phyloP scores from a whole-genome alignment of 2,113 vertebrate genomes.

The Lanius collurio region DNA sequence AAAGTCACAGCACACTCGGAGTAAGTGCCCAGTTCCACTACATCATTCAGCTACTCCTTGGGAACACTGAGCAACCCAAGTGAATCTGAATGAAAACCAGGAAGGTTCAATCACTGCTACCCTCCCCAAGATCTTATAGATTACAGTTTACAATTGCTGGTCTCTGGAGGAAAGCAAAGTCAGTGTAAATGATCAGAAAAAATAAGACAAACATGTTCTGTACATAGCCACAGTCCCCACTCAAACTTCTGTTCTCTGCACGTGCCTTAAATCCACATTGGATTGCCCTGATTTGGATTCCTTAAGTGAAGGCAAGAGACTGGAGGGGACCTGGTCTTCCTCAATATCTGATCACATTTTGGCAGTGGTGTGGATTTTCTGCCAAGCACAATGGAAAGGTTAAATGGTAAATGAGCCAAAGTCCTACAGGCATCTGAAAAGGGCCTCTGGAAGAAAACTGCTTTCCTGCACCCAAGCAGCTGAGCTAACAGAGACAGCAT shows the following conservation, averaged over 20 bases:
- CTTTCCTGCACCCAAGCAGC: not conserved
- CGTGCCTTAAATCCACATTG: not conserved
- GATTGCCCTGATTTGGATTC: not conserved
- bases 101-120: not conserved
- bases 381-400: not conserved
- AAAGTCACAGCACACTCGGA: rapidly evolving
- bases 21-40: not conserved
- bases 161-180: not conserved
- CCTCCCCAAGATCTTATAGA: not conserved
- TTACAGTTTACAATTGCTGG: not conserved
- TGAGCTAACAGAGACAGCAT: constrained; percentile 24
- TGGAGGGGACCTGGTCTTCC: not conserved
- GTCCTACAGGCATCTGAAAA: not conserved
- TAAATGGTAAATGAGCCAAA: constrained; percentile 3
- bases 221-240: not conserved
- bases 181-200: not conserved
- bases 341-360: not conserved
- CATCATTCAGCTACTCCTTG: rapidly evolving
- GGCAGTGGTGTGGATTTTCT: not conserved
- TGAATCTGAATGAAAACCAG: not conserved
- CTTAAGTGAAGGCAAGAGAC: not conserved
- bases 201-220: not conserved
- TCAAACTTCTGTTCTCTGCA: not conserved
- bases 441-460: not conserved
- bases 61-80: not conserved